Evolutionary conservation across 2,113 vertebrate genomes (phyloP).

Genomic region (Gymnarchus niloticus): DNA sequence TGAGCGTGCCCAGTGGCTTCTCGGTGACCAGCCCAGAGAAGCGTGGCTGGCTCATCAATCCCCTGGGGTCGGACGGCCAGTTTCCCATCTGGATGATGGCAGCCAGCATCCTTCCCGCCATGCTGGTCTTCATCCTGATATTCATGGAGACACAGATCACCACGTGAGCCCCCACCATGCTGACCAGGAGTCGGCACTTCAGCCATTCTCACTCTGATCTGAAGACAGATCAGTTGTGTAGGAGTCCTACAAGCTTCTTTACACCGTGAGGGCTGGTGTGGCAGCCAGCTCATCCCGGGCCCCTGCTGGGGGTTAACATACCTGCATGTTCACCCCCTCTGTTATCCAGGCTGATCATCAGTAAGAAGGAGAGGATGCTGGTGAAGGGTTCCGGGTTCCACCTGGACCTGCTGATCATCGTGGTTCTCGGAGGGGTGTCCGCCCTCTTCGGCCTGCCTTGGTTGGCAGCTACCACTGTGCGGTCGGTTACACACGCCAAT

Average conservation of each 20-base stretch:
- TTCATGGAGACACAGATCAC: conserved; percentile 99
- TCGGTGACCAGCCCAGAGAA: conserved; percentile 80
- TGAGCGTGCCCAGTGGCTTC: conserved; percentile 83
- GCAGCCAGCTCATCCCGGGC: neutral
- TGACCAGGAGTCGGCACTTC: neutral
- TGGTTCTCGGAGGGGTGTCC: conserved; percentile 78
- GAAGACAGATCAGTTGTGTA: neutral
- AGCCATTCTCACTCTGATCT: neutral
- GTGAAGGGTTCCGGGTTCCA: conserved; percentile 95
- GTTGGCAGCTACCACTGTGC: conserved; percentile 87
- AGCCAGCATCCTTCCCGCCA: conserved; percentile 79
- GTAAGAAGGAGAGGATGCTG: conserved; percentile 91
- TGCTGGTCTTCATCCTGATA: conserved; percentile 95
- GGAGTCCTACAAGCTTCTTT: neutral
- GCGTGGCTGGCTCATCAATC: conserved; percentile 87
- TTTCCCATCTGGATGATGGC: conserved; percentile 99
- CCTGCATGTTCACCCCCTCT: neutral
- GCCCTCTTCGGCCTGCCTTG: conserved; percentile 90
- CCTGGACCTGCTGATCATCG: conserved; percentile 88
- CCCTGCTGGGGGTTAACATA: neutral
- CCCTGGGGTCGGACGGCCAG: conserved; percentile 62
- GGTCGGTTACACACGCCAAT: conserved; percentile 91
- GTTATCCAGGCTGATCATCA: conserved; percentile 74
- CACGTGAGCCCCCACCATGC: conserved; percentile 67
- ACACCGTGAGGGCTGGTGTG: neutral